phyloP scores from a whole-genome alignment of 2,888 invertebrate genomes.

The Nemotelus pantherinus region DNA sequence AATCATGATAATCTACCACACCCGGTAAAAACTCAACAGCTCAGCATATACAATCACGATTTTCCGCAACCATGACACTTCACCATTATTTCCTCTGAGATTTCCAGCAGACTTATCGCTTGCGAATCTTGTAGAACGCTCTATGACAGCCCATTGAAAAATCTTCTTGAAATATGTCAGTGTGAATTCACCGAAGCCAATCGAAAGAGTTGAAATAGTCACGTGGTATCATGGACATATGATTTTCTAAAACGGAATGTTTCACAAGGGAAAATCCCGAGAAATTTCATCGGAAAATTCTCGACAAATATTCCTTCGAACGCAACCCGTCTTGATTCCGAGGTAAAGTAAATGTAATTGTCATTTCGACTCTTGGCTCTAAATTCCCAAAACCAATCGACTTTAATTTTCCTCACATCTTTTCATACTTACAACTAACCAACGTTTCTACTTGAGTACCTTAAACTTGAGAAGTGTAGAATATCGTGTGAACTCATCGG shows the following conservation, averaged over 20 bases:
- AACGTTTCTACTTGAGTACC: conserved; percentile 2
- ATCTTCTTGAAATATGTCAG: conserved; percentile 31
- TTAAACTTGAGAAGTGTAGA: too few relatives aligned
- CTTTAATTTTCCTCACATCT: conserved; percentile 45
- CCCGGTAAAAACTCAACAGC: too few relatives aligned
- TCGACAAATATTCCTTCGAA: too few relatives aligned
- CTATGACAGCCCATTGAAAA: conserved; percentile 34
- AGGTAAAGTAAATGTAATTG: conserved; percentile 14
- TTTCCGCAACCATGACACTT: neutral
- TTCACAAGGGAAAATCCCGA: too few relatives aligned
- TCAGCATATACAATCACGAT: too few relatives aligned
- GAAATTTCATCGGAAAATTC: too few relatives aligned
- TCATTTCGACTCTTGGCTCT: conserved; percentile 12
- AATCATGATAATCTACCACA: too few relatives aligned
- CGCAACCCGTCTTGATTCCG: too few relatives aligned
- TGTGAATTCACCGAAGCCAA: conserved; percentile 3
- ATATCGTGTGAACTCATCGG: too few relatives aligned
- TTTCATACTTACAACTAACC: conserved; percentile 42
- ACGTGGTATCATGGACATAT: neutral
- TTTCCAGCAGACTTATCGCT: too few relatives aligned
- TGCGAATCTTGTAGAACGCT: neutral
- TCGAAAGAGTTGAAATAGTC: conserved; percentile 25
- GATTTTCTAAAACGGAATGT: too few relatives aligned
- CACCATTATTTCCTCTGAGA: neutral
- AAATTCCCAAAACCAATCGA: conserved; percentile 48